Percentiles rank a stretch among this genome's conserved stretches.
Conservation (phyloP, 1,140 invertebrate species). For the Drosophila busckii region DNA sequence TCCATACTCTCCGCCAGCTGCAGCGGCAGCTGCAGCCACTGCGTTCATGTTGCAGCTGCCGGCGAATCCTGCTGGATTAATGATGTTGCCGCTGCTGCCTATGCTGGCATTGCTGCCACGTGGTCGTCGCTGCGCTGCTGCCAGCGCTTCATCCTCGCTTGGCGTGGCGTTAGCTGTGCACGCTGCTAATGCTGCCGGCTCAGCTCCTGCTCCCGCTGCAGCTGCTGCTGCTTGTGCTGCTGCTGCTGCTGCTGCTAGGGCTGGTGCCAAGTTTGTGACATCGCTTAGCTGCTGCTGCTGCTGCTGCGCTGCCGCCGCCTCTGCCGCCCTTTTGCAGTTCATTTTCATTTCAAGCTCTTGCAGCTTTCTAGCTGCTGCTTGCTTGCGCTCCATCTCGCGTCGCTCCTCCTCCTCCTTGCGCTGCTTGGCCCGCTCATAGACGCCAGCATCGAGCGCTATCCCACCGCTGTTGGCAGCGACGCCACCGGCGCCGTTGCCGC, state of each 20-base stretch:
- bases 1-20: slow-evolving; percentile 39
- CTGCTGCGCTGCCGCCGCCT: slow-evolving; percentile 42
- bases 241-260: too few relatives aligned
- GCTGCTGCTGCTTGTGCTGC: too few relatives aligned
- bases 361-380: slow-evolving; percentile 83
- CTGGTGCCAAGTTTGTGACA: too few relatives aligned
- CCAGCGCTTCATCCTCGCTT: too few relatives aligned
- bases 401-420: slow-evolving; percentile 87
- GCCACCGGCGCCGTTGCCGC: slow-evolving; percentile 43
- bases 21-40: slow-evolving; percentile 2
- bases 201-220: too few relatives aligned
- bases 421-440: slow-evolving; percentile 84
- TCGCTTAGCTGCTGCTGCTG: slow-evolving; percentile 16
- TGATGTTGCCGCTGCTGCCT: slow-evolving; percentile 33
- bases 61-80: too few relatives aligned
- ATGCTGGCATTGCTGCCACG: slow-evolving; percentile 56
- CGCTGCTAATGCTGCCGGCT: too few relatives aligned
- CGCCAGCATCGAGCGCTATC: slow-evolving; percentile 68
- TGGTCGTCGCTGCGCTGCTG: slow-evolving; percentile 49
- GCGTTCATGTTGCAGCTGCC: too few relatives aligned
- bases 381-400: slow-evolving; percentile 82
- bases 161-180: too few relatives aligned
- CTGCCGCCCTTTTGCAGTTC: slow-evolving; percentile 80
- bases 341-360: slow-evolving; percentile 84
- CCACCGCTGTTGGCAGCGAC: slow-evolving; percentile 35